Evolutionary conservation across 1,140 invertebrate species (phyloP).

Genomic region (Aphaenogaster rudis): DNA sequence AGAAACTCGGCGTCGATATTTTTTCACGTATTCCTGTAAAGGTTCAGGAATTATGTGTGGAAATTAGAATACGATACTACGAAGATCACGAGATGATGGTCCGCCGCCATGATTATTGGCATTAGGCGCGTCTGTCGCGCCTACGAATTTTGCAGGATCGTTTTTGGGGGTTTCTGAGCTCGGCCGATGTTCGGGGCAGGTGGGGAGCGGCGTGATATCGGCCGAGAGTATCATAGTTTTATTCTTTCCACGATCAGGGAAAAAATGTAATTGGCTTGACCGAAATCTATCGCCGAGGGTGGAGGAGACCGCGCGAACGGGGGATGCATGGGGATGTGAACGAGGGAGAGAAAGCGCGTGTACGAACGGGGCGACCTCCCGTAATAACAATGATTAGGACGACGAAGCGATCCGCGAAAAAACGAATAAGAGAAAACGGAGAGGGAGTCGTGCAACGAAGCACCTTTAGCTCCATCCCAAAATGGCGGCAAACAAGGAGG

Average conservation of each 20-base stretch:
- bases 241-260: conserved; percentile 73
- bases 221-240: conserved; percentile 71
- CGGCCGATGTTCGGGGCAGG: conserved; percentile 63
- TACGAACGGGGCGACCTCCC: conserved; percentile 74
- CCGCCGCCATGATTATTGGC: conserved; percentile 71
- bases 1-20: conserved; percentile 46
- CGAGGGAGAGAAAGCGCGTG: conserved; percentile 71
- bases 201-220: conserved; percentile 72
- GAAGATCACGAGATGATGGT: conserved; percentile 66
- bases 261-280: conserved; percentile 78
- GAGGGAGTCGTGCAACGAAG: conserved; percentile 44
- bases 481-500: conserved; percentile 71
- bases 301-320: conserved; percentile 45
- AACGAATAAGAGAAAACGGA: conserved; percentile 36
- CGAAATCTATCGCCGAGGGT: conserved; percentile 77
- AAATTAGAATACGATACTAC: conserved; percentile 60
- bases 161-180: conserved; percentile 57
- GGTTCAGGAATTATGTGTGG: conserved; percentile 16
- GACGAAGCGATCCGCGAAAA: conserved; percentile 78
- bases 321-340: conserved; percentile 67
- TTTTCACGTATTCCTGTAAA: neutral
- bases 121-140: conserved; percentile 73
- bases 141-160: conserved; percentile 60
- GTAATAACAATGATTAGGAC: conserved; percentile 85
- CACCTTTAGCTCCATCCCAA: conserved; percentile 68